Evolutionary conservation across 2,797 vertebrate genomes (phyloP).

Genomic region (Acanthornis magna): DNA sequence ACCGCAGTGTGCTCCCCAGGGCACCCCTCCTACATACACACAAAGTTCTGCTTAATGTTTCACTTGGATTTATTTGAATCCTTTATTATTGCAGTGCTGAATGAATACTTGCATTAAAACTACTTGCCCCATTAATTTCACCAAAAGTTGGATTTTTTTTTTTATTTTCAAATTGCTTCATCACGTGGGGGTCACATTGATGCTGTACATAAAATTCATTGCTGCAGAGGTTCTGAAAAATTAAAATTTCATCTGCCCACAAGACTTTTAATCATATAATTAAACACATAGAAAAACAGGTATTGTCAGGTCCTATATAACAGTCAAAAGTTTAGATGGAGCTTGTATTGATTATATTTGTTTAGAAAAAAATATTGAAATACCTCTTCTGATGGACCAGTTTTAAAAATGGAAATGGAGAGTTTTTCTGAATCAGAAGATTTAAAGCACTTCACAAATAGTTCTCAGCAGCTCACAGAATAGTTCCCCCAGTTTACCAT

Average conservation of each 20-base stretch:
- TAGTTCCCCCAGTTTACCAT: rapidly evolving
- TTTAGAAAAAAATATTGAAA: neutral
- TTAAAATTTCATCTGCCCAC: neutral
- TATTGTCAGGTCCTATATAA: neutral
- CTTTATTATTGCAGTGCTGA: slow-evolving; percentile 20
- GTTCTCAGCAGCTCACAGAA: neutral
- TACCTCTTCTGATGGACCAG: neutral
- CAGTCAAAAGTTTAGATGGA: neutral
- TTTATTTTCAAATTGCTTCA: neutral
- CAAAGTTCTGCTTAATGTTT: slow-evolving; percentile 35
- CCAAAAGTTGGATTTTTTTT: neutral
- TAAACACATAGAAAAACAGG: neutral
- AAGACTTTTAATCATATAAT: neutral
- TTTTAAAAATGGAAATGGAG: neutral
- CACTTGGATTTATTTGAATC: slow-evolving; percentile 43
- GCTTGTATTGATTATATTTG: neutral
- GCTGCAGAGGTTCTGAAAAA: neutral
- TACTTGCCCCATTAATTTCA: slow-evolving; percentile 6
- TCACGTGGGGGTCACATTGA: neutral
- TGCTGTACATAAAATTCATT: neutral
- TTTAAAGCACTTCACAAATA: neutral
- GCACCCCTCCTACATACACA: slow-evolving; percentile 13
- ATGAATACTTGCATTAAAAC: slow-evolving; percentile 22
- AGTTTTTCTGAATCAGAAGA: neutral
- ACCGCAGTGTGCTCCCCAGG: slow-evolving; percentile 13